Base-by-base conservation (phyloP, 2,113 vertebrate species). In the Collichthys lucidus region DNA sequence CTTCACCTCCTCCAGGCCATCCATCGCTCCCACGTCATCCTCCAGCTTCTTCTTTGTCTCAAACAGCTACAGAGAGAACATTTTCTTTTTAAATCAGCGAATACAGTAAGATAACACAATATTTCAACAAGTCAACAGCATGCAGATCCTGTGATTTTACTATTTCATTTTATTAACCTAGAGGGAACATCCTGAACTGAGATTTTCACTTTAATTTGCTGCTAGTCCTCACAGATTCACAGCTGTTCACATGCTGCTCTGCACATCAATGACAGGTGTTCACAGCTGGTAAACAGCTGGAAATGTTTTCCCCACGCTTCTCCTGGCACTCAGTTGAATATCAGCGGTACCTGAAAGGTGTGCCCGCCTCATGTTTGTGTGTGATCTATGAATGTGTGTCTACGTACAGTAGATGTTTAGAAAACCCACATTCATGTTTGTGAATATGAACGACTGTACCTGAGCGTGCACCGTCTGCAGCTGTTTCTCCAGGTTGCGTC, bases 31-130 rank as follows among this genome's bases (percentile, higher is more conserved):
- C 67, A 96, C 84, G 60, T 99, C 98, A 20, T 99, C 98, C 8
- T 99, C 98, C 47, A 99, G 95, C 89, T 97, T 99, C 82, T 99
- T 99, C 95, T 97, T 99, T 46, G 96, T 94, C 26, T 99, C 98
- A 2, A 91, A 91, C 86, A 99, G 70, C 98, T 99, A 49, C 82
- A 64, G 46, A 3, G 46, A 22, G 14, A 29, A 56, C 20, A 64
- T 70, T 64, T 77, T 26, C 26, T 26, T 19, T 74, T 17, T n/a
- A 1, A 47, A 63, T 65, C 5, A 44, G 26, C 22, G 14, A 64
- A 50, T 15, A 22, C 24, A 46, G 11, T n/a, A 11, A 49, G 17
- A 26, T 22, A 47, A 35, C 5, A 52, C 1, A 73, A 40, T 15
- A 59, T 31, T 66, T 22, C n/a, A 20, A 49, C 40, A 55, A 47